Percentiles rank a stretch among this genome's conserved stretches.
Evolutionary conservation across 2,113 vertebrate species (phyloP).

Genomic region (Platycercus adscitus): DNA sequence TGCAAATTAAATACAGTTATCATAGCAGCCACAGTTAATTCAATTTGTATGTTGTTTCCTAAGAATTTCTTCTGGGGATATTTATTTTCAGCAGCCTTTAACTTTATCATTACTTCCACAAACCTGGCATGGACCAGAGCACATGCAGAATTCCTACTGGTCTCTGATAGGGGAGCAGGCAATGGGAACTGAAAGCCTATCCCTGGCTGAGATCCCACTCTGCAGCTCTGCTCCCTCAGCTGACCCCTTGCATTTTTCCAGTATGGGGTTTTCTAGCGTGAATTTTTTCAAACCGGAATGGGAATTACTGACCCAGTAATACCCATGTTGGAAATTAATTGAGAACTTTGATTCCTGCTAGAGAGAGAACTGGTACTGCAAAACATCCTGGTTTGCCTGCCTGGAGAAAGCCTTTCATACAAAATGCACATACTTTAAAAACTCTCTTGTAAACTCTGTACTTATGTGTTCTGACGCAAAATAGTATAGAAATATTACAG

Average conservation of each 20-base stretch:
- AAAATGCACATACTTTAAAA: not conserved
- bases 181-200: not conserved
- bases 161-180: not conserved
- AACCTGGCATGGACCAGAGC: not conserved
- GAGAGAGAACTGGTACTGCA: not conserved
- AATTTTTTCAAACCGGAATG: not conserved
- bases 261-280: not conserved
- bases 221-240: accelerated
- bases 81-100: not conserved
- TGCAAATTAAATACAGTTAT: constrained; percentile 31
- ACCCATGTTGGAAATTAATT: not conserved
- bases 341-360: not conserved
- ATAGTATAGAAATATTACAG: not conserved
- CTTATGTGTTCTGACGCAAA: not conserved
- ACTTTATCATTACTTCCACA: not conserved
- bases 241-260: not conserved
- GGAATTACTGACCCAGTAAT: not conserved
- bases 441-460: not conserved
- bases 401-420: not conserved
- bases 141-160: not conserved
- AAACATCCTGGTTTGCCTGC: not conserved
- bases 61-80: not conserved
- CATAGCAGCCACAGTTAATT: not conserved
- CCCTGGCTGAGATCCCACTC: not conserved
- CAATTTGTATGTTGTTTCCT: not conserved